These are phyloP conservation scores for Parotocinclus haroldoi DNA, from an alignment of 2,797 vertebrate genomes.

Conservation along the genomic window DNA sequence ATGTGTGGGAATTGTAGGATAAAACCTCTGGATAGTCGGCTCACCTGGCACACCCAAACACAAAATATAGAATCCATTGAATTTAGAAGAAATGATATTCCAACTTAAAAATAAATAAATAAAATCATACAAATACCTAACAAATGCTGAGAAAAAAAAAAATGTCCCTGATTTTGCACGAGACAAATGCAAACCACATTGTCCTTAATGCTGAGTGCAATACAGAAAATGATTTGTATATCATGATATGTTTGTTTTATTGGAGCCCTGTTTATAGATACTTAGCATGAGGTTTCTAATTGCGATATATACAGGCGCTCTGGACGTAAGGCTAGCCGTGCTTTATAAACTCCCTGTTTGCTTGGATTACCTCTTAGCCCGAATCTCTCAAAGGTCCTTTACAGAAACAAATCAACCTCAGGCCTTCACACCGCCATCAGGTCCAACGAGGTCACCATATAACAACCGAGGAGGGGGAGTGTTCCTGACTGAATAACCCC, in stretches of 20 bases:
- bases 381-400: constrained; percentile 45
- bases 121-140: neutral
- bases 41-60: neutral
- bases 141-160: constrained; percentile 15
- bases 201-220: constrained; percentile 36
- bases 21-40: no score
- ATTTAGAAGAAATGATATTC: neutral
- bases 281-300: constrained; percentile 45
- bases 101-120: neutral
- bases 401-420: constrained; percentile 45
- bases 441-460: constrained; percentile 41
- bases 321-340: constrained; percentile 28
- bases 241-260: constrained; percentile 42
- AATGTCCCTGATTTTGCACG: constrained; percentile 7
- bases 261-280: constrained; percentile 45
- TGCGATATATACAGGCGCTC: constrained; percentile 44
- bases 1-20: no score
- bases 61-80: neutral
- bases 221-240: constrained; percentile 43
- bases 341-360: constrained; percentile 36
- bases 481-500: constrained; percentile 26
- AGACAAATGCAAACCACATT: constrained; percentile 30
- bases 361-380: constrained; percentile 37
- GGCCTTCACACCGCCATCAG: constrained; percentile 35
- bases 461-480: constrained; percentile 27